These are phyloP conservation scores for Heteromurus nitidus DNA, from an alignment of 2,888 invertebrate genomes.

Conservation along the genomic window DNA sequence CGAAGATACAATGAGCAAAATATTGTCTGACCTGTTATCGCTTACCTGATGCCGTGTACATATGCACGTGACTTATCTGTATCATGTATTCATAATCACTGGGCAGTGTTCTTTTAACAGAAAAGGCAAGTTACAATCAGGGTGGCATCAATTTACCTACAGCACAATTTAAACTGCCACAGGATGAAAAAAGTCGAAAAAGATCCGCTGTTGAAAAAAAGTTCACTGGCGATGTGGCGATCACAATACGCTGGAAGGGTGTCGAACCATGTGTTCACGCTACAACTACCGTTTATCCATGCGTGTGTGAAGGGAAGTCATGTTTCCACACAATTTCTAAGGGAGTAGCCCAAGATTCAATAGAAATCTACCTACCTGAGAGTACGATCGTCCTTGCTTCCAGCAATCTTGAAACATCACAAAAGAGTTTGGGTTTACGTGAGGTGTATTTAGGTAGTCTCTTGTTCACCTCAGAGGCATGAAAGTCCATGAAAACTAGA, in stretches of 20 bases:
- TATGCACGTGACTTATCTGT: too few species aligned
- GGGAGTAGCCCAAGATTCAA: conserved; percentile 29
- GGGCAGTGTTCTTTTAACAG: too few species aligned
- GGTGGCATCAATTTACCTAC: conserved; percentile 9
- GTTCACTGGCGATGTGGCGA: background rate
- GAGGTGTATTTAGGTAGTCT: background rate
- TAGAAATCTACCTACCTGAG: conserved; percentile 50
- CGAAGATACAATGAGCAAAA: too few species aligned
- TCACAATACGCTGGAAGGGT: conserved; percentile 31
- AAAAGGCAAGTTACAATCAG: background rate
- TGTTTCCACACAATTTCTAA: conserved; percentile 27
- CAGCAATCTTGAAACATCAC: conserved; percentile 26
- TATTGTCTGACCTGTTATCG: too few species aligned
- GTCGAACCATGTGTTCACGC: conserved; percentile 48
- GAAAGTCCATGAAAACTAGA: conserved; percentile 2
- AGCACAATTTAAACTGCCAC: conserved; percentile 9
- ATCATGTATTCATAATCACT: too few species aligned
- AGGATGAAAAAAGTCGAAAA: background rate
- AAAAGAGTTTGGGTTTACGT: conserved; percentile 8
- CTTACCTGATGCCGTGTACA: too few species aligned
- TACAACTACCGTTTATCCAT: conserved; percentile 52
- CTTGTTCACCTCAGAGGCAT: conserved; percentile 39
- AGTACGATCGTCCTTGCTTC: conserved; percentile 47
- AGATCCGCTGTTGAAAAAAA: background rate
- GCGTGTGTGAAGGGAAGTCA: conserved; percentile 16